Percentiles rank a stretch among this genome's conserved stretches.
These are phyloP conservation scores for Henricia sp. DNA, from an alignment of 53 echinoderm and acorn worm species.

Conservation along the genomic window DNA sequence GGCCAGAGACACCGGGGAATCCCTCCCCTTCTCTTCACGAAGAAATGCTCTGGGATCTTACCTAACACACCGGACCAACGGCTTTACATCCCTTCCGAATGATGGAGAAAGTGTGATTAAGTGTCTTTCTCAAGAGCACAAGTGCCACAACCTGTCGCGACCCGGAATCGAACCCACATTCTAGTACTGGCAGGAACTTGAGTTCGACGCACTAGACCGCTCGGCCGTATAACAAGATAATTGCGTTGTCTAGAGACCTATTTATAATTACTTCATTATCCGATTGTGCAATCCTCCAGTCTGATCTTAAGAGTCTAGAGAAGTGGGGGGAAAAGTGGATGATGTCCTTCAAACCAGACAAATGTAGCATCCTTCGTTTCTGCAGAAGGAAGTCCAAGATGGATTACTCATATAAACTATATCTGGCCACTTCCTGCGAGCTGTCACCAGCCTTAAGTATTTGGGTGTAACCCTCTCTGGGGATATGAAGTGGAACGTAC, in stretches of 20 bases:
- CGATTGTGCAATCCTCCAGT: background rate
- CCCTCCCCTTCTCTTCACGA: no score
- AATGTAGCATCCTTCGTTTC: background rate
- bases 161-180: no score
- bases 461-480: background rate
- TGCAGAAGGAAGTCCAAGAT: background rate
- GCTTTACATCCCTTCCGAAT: no score
- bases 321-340: constrained; percentile 4
- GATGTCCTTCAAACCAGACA: constrained; percentile 7
- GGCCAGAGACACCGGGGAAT: no score
- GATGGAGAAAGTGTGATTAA: no score
- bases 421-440: background rate
- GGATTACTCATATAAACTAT: background rate
- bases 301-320: background rate
- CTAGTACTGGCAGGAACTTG: no score
- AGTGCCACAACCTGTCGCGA: no score
- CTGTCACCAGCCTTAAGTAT: background rate
- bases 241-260: background rate
- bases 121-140: no score
- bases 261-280: background rate
- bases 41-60: no score
- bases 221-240: no score
- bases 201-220: no score
- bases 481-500: background rate
- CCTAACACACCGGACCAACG: no score